phyloP scores from a whole-genome alignment of 2,888 invertebrate genomes.

The Leucozona laternaria region DNA sequence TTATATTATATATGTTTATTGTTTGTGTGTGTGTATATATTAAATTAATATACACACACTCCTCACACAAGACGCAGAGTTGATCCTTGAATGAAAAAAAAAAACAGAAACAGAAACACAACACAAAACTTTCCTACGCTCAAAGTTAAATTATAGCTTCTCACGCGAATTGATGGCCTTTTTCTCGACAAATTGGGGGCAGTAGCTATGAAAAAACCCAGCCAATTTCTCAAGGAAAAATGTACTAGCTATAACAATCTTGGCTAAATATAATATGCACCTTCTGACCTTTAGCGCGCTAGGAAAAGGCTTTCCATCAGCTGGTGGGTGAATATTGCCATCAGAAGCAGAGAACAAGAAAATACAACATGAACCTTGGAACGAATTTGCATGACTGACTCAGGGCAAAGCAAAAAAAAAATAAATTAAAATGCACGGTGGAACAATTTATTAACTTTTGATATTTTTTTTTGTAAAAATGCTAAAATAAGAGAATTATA shows the following conservation, averaged over 20 bases:
- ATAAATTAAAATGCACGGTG: constrained; percentile 23
- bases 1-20: background rate
- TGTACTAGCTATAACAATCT: background rate
- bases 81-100: background rate
- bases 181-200: constrained; percentile 18
- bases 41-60: constrained; percentile 9
- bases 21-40: background rate
- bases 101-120: background rate
- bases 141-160: constrained; percentile 81
- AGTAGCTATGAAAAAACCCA: background rate
- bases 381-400: constrained; percentile 46
- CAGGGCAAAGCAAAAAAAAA: background rate
- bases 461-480: background rate
- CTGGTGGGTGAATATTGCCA: constrained; percentile 10
- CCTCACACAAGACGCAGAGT: background rate
- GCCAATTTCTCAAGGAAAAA: constrained; percentile 1
- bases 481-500: constrained; percentile 22
- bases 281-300: constrained; percentile 52
- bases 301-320: constrained; percentile 36
- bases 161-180: constrained; percentile 79
- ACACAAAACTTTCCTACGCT: constrained; percentile 78
- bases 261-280: constrained; percentile 44
- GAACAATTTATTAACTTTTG: constrained; percentile 44
- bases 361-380: constrained; percentile 46
- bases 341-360: constrained; percentile 2